Evolutionary conservation across 1,140 invertebrate species (phyloP).

Genomic region (Procambarus virginalis): DNA sequence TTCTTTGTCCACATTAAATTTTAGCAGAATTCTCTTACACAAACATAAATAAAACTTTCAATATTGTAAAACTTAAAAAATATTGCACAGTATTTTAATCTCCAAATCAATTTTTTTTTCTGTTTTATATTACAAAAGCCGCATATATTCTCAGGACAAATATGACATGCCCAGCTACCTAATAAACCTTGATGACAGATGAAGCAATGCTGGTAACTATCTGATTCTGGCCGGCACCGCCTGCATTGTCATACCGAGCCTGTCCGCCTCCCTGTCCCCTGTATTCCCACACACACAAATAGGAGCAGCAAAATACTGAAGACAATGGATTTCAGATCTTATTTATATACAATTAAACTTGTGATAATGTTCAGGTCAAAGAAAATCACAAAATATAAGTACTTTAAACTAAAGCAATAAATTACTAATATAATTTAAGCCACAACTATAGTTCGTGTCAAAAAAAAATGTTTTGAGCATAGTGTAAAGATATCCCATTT

Average conservation of each 20-base stretch:
- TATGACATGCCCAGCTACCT: constrained; percentile 3
- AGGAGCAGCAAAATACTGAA: background rate
- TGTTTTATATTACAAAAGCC: background rate
- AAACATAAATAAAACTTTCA: no score
- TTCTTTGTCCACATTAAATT: no score
- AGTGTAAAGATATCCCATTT: no score
- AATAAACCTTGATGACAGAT: constrained; percentile 25
- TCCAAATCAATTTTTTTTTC: background rate
- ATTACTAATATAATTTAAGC: no score
- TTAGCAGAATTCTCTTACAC: no score
- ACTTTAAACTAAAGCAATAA: background rate
- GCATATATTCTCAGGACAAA: background rate
- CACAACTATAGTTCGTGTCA: no score
- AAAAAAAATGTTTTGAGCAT: no score
- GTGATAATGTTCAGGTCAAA: no score
- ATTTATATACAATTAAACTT: no score
- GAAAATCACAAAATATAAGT: background rate
- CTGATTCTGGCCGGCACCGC: background rate
- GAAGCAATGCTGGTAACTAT: constrained; percentile 33
- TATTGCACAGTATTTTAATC: no score
- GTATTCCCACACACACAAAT: background rate
- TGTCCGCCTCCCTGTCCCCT: background rate
- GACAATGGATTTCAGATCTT: background rate
- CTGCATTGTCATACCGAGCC: background rate
- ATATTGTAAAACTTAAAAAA: no score